Conservation (phyloP, 2,113 vertebrate genomes). For the Bettongia penicillata region DNA sequence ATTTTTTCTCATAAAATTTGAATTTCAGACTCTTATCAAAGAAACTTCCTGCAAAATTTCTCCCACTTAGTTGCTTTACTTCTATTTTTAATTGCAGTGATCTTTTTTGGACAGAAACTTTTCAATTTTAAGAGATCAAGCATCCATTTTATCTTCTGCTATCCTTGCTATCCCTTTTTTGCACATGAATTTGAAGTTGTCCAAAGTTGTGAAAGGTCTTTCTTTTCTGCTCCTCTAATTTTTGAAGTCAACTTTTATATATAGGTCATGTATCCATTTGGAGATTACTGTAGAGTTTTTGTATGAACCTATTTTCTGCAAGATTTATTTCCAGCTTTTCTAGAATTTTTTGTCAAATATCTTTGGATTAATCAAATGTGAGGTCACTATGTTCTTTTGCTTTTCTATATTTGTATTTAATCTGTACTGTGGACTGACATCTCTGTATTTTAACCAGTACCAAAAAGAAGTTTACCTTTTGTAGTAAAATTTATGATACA, state of each 20-base stretch:
- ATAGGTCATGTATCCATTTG: no score
- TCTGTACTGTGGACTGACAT: background rate
- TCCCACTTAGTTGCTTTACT: background rate
- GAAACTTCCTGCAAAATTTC: background rate
- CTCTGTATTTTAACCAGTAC: background rate
- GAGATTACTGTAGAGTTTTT: background rate
- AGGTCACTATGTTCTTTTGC: background rate
- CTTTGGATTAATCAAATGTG: background rate
- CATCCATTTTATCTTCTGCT: background rate
- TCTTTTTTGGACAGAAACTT: background rate
- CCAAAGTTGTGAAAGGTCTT: no score
- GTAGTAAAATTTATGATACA: background rate
- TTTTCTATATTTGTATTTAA: background rate
- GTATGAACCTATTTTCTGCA: no score
- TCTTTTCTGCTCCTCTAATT: no score
- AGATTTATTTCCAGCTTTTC: background rate
- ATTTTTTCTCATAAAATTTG: background rate
- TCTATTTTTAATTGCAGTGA: background rate
- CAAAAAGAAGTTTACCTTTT: background rate
- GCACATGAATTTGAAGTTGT: no score
- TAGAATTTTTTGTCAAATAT: background rate
- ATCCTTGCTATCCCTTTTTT: background rate
- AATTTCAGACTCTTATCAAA: background rate
- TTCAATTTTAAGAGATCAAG: background rate
- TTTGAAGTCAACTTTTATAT: no score